A percentile compares a stretch with the other conserved stretches of the same genome.
These are phyloP conservation scores for Drosophila formosana DNA, from an alignment of 2,888 invertebrate genomes.

Conservation along the genomic window DNA sequence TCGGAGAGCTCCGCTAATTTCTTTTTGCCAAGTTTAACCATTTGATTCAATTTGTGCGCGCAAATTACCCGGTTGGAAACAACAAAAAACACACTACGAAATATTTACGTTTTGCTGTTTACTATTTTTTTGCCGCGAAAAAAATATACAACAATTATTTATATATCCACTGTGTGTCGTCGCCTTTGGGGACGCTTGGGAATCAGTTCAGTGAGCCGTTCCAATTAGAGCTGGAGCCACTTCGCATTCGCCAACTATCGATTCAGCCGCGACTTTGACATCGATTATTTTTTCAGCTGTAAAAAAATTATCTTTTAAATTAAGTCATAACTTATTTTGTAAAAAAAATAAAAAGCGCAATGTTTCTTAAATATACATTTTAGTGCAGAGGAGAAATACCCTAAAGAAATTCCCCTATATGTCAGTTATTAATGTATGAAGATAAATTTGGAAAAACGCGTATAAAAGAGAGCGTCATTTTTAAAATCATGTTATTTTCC, in stretches of 20 bases:
- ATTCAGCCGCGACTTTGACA: not conserved
- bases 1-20: conserved; percentile 75
- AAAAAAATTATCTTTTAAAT: too few species aligned
- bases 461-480: too few species aligned
- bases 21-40: conserved; percentile 82
- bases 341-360: too few species aligned
- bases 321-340: too few species aligned
- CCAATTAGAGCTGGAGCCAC: not conserved
- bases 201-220: conserved; percentile 8
- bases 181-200: conserved; percentile 1
- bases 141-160: conserved; percentile 31
- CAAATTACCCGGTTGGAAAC: not conserved
- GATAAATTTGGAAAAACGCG: too few species aligned
- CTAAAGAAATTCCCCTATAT: too few species aligned
- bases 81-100: not conserved
- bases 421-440: too few species aligned
- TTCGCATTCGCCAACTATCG: not conserved
- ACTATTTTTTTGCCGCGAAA: conserved; percentile 50
- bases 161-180: conserved; percentile 20
- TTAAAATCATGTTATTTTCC: too few species aligned
- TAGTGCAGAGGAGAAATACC: too few species aligned
- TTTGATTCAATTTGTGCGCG: conserved; percentile 26
- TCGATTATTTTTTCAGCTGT: too few species aligned
- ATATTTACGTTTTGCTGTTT: not conserved
- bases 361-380: too few species aligned